Percentiles rank a stretch among this genome's conserved stretches.
Conservation (phyloP, 2,797 vertebrate species). For the Pantherophis vulpinus region DNA sequence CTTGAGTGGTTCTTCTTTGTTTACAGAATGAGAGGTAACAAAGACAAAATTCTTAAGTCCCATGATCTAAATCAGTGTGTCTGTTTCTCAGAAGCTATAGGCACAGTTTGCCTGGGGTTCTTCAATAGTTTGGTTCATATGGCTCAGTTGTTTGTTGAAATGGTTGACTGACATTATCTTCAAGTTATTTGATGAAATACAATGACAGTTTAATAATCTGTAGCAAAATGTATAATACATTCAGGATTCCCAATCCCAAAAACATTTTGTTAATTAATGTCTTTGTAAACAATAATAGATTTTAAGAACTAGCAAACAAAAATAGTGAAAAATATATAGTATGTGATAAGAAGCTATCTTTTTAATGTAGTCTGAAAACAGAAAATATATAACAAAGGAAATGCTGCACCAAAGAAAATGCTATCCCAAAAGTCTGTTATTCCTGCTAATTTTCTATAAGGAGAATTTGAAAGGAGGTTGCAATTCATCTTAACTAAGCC, state of each 20-base stretch:
- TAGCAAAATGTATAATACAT: slow-evolving; percentile 42
- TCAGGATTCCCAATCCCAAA: slow-evolving; percentile 44
- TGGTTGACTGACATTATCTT: slow-evolving; percentile 37
- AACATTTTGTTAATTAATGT: slow-evolving; percentile 48
- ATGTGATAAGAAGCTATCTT: slow-evolving; percentile 30
- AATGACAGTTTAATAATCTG: slow-evolving; percentile 51
- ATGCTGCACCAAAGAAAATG: not conserved
- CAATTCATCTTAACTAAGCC: not conserved
- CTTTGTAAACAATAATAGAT: slow-evolving; percentile 46
- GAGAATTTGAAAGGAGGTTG: not conserved
- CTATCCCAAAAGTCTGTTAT: not conserved
- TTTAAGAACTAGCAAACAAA: slow-evolving; percentile 51
- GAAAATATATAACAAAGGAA: not conserved
- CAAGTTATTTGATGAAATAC: slow-evolving; percentile 41
- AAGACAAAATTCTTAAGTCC: slow-evolving; percentile 34
- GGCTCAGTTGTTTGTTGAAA: slow-evolving; percentile 45
- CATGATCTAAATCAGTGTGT: slow-evolving; percentile 43
- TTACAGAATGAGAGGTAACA: slow-evolving; percentile 56
- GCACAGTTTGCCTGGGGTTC: slow-evolving; percentile 48
- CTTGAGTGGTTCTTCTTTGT: slow-evolving; percentile 54
- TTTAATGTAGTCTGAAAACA: not conserved
- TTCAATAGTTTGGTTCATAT: slow-evolving; percentile 40
- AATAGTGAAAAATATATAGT: slow-evolving; percentile 33
- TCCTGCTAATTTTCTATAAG: not conserved
- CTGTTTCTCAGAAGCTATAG: slow-evolving; percentile 46